phyloP scores from a whole-genome alignment of 1,140 invertebrate genomes.

The Philopotamus ludificatus region DNA sequence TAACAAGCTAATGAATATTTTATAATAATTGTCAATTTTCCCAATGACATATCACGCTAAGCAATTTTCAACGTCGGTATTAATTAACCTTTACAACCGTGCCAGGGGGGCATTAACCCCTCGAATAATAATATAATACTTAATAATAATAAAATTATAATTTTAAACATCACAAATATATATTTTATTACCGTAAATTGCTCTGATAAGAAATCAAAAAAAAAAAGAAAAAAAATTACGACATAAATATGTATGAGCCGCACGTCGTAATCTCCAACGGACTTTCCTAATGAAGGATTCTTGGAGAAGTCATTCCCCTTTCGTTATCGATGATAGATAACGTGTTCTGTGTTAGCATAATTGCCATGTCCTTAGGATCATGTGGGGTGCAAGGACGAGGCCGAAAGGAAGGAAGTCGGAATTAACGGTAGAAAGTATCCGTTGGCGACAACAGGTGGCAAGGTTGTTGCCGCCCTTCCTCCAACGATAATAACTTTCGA shows the following conservation, averaged over 20 bases:
- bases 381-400: constrained; percentile 13
- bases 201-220: too few species aligned
- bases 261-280: constrained; percentile 16
- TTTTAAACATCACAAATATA: too few species aligned
- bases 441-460: constrained; percentile 36
- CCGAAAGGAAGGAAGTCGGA: constrained; percentile 26
- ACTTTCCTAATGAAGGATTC: constrained; percentile 6
- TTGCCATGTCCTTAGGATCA: constrained; percentile 6
- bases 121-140: too few species aligned
- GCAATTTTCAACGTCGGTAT: too few species aligned
- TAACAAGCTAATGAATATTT: too few species aligned
- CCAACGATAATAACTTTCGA: constrained; percentile 2
- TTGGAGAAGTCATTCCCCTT: constrained; percentile 20
- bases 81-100: too few species aligned
- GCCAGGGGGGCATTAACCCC: too few species aligned
- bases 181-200: too few species aligned
- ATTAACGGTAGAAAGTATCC: constrained; percentile 38
- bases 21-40: too few species aligned
- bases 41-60: too few species aligned
- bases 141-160: too few species aligned
- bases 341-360: constrained; percentile 18
- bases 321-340: constrained; percentile 18
- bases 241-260: not conserved
- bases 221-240: not conserved
- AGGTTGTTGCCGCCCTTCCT: constrained; percentile 15